A percentile compares a stretch with the other conserved stretches of the same genome.
Conservation (phyloP, 30 jellyfish, hydroid and myxozoan genomes). For the Phacellophora camtschatica region DNA sequence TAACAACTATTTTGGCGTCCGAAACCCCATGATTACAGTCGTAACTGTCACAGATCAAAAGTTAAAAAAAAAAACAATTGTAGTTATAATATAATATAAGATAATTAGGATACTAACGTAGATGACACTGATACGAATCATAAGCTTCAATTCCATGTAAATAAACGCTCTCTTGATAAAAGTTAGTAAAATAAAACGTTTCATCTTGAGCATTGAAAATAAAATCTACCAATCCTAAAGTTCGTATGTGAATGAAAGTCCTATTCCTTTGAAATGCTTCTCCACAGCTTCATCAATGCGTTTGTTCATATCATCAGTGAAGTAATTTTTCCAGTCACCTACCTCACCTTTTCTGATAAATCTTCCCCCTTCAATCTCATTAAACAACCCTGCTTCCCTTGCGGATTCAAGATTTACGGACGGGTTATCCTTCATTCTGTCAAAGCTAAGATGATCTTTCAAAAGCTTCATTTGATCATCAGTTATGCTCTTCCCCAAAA, state of each 20-base stretch:
- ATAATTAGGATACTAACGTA: no score
- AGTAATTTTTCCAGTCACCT: slow-evolving; percentile 44
- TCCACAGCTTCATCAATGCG: slow-evolving; percentile 30
- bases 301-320: slow-evolving; percentile 32
- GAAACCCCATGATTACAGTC: no score
- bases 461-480: slow-evolving; percentile 1
- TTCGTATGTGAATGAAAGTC: slow-evolving; percentile 11
- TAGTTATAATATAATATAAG: no score
- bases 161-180: no score
- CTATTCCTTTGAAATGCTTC: slow-evolving; percentile 26
- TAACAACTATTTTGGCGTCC: no score
- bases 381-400: slow-evolving; percentile 3
- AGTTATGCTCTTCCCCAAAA: background rate
- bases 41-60: no score
- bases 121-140: no score
- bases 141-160: no score
- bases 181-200: no score
- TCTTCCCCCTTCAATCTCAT: slow-evolving; percentile 16
- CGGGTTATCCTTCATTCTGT: slow-evolving; percentile 6
- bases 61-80: no score
- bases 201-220: no score
- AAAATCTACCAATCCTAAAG: no score
- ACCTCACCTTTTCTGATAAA: slow-evolving; percentile 28
- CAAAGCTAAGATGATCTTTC: slow-evolving; percentile 22
- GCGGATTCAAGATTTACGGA: slow-evolving; percentile 6